Conservation (phyloP, 2,888 invertebrate species). For the Amphipyra tragopoginis region DNA sequence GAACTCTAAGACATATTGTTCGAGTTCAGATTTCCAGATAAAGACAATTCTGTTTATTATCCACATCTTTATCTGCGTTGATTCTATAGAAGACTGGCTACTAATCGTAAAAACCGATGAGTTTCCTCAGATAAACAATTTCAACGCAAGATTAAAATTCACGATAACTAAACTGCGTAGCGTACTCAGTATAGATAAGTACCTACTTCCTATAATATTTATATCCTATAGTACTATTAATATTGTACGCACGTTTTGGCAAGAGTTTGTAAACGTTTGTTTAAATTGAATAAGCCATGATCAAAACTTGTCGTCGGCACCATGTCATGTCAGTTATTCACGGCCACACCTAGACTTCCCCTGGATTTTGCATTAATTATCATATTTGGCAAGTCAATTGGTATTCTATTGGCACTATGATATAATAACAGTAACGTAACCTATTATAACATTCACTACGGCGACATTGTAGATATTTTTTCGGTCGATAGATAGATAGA, state of each 20-base stretch:
- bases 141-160: constrained; percentile 4
- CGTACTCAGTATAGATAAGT: not conserved
- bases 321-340: no score
- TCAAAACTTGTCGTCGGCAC: no score
- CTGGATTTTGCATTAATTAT: no score
- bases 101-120: constrained; percentile 19
- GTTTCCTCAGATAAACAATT: constrained; percentile 28
- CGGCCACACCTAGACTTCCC: no score
- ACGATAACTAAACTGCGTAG: constrained; percentile 10
- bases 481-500: no score
- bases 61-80: not conserved
- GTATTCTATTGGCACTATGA: not conserved
- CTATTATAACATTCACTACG: not conserved
- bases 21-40: no score
- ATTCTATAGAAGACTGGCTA: constrained; percentile 21
- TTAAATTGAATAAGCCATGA: no score
- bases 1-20: no score
- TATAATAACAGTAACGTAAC: not conserved
- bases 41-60: constrained; percentile 17
- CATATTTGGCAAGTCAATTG: not conserved
- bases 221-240: constrained; percentile 10
- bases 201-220: constrained; percentile 13
- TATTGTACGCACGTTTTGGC: constrained; percentile 36
- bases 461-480: no score
- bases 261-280: constrained; percentile 2